These are phyloP conservation scores for Drosophila atroscutellata DNA, from an alignment of 2,888 invertebrate species.

Conservation along the genomic window DNA sequence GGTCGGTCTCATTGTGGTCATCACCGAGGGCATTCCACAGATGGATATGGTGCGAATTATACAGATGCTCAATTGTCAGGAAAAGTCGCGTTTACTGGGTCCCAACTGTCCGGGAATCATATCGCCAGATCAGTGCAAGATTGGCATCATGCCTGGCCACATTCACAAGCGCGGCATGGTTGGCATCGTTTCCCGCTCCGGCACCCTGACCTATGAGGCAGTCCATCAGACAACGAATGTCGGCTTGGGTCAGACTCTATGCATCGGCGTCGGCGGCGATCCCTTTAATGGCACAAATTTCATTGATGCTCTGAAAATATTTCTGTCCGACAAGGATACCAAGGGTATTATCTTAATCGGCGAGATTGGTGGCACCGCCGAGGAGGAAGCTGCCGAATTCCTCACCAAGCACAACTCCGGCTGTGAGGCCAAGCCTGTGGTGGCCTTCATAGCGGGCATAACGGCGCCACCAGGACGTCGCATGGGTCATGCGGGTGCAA, in stretches of 20 bases:
- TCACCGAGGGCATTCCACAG: slow-evolving; percentile 98
- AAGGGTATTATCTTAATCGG: slow-evolving; percentile 99
- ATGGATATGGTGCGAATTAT: slow-evolving; percentile 99
- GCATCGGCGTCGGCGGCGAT: slow-evolving; percentile 99
- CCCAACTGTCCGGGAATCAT: slow-evolving; percentile 99
- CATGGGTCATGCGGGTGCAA: slow-evolving; percentile 99
- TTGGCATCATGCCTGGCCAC: slow-evolving; percentile 99
- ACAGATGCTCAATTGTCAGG: slow-evolving; percentile 92
- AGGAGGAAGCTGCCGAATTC: slow-evolving; percentile 97
- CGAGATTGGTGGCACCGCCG: slow-evolving; percentile 99
- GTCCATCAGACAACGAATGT: slow-evolving; percentile 97
- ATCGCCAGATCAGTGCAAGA: slow-evolving; percentile 97
- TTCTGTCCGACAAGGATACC: slow-evolving; percentile 95
- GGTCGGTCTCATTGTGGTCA: slow-evolving; percentile 97
- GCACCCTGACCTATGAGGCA: slow-evolving; percentile 99
- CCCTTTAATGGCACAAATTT: slow-evolving; percentile 99
- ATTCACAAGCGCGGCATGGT: slow-evolving; percentile 96
- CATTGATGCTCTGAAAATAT: slow-evolving; percentile 98
- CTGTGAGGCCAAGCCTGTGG: slow-evolving; percentile 97
- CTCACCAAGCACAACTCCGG: slow-evolving; percentile 92
- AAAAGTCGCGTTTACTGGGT: slow-evolving; percentile 96
- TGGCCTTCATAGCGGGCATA: slow-evolving; percentile 98
- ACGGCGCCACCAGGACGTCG: slow-evolving; percentile 98
- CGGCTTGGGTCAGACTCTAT: slow-evolving; percentile 97
- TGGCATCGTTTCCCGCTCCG: slow-evolving; percentile 98